Conservation (phyloP, 2,888 invertebrate genomes). For the Drosophila meridionalis region DNA sequence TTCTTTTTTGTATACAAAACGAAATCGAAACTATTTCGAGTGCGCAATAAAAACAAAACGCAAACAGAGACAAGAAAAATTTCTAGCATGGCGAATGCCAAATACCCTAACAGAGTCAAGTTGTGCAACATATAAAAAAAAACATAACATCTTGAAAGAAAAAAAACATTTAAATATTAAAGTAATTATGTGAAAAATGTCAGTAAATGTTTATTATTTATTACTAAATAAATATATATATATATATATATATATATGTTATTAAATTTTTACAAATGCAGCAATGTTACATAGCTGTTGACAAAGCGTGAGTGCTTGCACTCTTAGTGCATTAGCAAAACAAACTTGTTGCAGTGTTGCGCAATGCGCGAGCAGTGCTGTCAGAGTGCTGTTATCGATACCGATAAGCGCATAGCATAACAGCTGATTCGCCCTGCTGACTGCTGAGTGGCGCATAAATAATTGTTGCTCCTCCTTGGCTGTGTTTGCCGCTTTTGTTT, state of each 20-base stretch:
- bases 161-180: neutral
- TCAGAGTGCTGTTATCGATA: constrained; percentile 29
- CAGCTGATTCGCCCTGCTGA: constrained; percentile 44
- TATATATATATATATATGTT: neutral
- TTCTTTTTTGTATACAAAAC: constrained; percentile 48
- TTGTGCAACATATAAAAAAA: neutral
- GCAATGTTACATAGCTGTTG: neutral
- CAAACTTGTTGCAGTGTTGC: constrained; percentile 49
- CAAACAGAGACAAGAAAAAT: constrained; percentile 33
- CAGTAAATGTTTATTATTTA: neutral
- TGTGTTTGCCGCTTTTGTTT: constrained; percentile 8
- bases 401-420: constrained; percentile 5
- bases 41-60: constrained; percentile 71
- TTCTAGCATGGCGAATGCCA: neutral
- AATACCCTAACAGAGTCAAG: constrained; percentile 16
- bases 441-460: constrained; percentile 37
- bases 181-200: neutral
- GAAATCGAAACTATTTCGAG: constrained; percentile 71
- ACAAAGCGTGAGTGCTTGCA: neutral
- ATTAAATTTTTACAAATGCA: neutral
- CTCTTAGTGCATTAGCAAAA: constrained; percentile 27
- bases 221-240: neutral
- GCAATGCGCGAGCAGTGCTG: constrained; percentile 33
- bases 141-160: neutral
- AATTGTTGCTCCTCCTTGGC: constrained; percentile 61